Base-by-base conservation (phyloP, 2,797 vertebrate genomes). In the Sebastes steindachneri region DNA sequence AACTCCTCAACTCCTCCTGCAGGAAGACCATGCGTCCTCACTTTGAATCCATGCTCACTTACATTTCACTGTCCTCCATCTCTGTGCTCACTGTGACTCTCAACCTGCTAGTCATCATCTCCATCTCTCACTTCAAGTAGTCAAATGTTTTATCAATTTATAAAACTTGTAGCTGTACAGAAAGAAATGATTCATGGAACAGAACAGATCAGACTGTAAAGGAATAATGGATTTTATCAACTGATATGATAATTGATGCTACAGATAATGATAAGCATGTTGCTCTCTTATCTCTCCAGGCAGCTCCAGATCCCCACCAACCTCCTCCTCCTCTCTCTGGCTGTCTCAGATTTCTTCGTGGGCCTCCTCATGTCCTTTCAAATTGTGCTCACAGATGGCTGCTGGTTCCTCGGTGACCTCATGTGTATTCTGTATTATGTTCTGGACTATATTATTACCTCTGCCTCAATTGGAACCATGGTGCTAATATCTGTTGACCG, bases 41-140 rank as follows among this genome's bases (percentile, higher is more conserved):
- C 1, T 11, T 12, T 15, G 28, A 10, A 3, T 21, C 41, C 2
- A 6, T 77, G 0, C 6, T 78, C 1, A 12, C 19, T 10, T 86
- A 73, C 58, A 21, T 68, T 5, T 19, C 79, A 2, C 68, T 92
- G 26, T 78, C 74, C 23, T 66, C 12, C 45, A 28, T 89, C 58
- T 81, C 86, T 19, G 1, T 88, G 8, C 23, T 95, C 83, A 96
- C 94, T 0, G 6, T 94, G 8, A 79, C 86, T 23, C 95, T 95
- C 11, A 96, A 96, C 59, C 84, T 95, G 48, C 77, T 93, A n/a
- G 88, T 96, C 81, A 94, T 96, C 0, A 11, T 96, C 77, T 95
- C 95, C 45, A 90, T 95, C 65, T 93, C 78, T 0, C 94, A 92
- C 91, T 96, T 96, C 73, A 78, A 51, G 75, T 73, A 70, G 31